phyloP scores from a whole-genome alignment of 2,797 vertebrate genomes.

The Microhierax caerulescens region DNA sequence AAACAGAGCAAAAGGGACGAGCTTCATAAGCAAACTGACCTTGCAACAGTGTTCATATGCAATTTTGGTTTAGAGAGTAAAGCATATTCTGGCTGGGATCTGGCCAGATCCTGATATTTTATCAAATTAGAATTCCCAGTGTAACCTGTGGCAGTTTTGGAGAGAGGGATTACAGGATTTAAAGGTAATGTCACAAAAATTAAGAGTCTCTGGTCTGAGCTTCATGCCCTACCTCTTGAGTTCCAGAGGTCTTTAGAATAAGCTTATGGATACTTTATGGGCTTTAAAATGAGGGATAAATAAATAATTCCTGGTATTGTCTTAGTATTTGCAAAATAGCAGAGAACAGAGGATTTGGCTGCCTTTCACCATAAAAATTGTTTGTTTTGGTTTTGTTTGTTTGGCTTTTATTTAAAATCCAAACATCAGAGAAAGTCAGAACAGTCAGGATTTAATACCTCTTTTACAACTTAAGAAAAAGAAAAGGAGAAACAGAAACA shows the following conservation, averaged over 20 bases:
- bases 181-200: background rate
- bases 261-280: background rate
- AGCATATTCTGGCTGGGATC: background rate
- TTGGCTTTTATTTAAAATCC: background rate
- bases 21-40: background rate
- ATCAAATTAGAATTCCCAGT: background rate
- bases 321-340: background rate
- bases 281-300: background rate
- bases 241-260: background rate
- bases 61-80: background rate
- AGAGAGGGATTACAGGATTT: background rate
- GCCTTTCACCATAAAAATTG: accelerated
- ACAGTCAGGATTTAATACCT: background rate
- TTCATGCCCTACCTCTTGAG: background rate
- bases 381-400: background rate
- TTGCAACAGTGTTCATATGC: background rate
- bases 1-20: background rate
- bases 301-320: background rate
- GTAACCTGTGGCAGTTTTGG: background rate
- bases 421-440: background rate
- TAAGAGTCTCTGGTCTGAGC: background rate
- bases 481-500: background rate
- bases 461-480: background rate
- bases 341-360: background rate
- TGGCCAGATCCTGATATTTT: background rate